These are phyloP conservation scores for Galemys pyrenaicus DNA, from an alignment of 2,113 vertebrate species.

Conservation along the genomic window DNA sequence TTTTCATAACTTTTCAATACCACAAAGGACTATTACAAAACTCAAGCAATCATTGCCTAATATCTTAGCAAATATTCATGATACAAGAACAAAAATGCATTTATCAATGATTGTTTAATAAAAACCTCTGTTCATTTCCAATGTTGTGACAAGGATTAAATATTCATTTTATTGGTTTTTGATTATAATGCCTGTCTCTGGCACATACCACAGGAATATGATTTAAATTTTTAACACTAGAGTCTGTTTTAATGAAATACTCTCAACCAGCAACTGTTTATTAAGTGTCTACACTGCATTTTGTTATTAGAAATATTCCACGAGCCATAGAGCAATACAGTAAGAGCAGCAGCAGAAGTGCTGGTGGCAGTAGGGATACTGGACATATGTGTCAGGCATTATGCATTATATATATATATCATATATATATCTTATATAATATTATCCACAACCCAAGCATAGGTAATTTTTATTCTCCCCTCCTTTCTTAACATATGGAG, in stretches of 20 bases:
- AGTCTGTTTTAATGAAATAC: background rate
- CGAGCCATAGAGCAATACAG: background rate
- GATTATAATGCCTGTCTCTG: background rate
- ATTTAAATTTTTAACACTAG: conserved; percentile 24
- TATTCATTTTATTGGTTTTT: background rate
- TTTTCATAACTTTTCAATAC: conserved; percentile 1
- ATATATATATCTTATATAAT: background rate
- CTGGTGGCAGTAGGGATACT: accelerated
- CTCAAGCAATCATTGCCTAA: background rate
- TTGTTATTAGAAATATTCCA: background rate
- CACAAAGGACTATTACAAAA: background rate
- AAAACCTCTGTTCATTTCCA: background rate
- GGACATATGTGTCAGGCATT: background rate
- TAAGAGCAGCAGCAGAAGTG: accelerated
- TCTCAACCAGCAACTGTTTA: background rate
- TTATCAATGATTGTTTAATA: background rate
- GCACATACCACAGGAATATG: background rate
- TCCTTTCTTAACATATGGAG: background rate
- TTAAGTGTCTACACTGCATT: background rate
- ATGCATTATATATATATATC: background rate
- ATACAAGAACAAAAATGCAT: background rate
- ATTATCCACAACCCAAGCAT: background rate
- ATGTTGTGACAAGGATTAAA: background rate
- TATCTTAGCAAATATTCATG: background rate
- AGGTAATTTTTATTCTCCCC: background rate